Evolutionary conservation across 2,888 invertebrate species (phyloP), one percentile per base, ranked within the genome.

Genomic region (Patella depressa): DNA sequence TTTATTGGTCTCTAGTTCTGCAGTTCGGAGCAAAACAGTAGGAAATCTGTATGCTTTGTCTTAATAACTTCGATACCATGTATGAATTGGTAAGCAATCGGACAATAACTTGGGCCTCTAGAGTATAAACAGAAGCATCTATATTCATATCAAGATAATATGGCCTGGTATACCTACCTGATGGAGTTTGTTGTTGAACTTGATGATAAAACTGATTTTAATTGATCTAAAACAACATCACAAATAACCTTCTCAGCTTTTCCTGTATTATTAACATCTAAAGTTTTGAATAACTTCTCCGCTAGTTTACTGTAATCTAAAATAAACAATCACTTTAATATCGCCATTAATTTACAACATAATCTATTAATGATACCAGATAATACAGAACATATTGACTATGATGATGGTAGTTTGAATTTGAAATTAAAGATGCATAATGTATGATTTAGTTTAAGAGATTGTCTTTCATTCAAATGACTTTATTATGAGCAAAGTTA

Each of bases 231-330:
- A 0, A 88, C 87, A 0, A 86, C 83, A 65, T 89, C 88, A 85
- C 87, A 88, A 53, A 89, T 73, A 14, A 81, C 79, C 77, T 88
- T 88, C 79, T 88, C 87, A 3, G 85, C 87, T 80, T 87, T 88
- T 0, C 88, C 88, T 14, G 80, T 82, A 29, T 83, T 83, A 72
- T 86, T 84, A 4, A 87, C 71, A 79, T 89, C 89, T 53, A 89
- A 79, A 0, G 86, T 84, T 12, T 83, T 77, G 78, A 87, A 89
- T 19, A 89, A 72, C 29, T 81, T 79, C 65, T 84, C 85, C 12
- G 88, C 81, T 45, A 88, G 81, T 34, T 83, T 81, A 7, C 87
- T 83, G 82, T 85, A 89, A 80, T 89, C 89, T 89, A 84, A 65
- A 82, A 59, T 14, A n/a, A 73, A 73, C 72, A 55, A 45, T 45